Evolutionary conservation across 1,140 invertebrate genomes (phyloP).

Genomic region (Octopus sinensis): DNA sequence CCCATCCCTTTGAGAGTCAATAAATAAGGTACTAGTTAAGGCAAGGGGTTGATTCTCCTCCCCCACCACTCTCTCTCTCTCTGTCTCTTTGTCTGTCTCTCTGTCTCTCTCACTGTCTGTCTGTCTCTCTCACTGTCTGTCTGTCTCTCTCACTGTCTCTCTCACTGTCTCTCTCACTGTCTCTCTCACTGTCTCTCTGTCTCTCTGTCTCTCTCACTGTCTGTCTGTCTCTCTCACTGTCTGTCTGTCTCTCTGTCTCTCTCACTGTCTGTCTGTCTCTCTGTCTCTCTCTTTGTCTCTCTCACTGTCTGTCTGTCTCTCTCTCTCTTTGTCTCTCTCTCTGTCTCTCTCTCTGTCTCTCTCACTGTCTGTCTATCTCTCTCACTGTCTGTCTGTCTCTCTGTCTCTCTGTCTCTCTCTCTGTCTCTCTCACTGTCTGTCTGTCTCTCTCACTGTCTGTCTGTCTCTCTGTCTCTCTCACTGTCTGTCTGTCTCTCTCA

Average conservation of each 20-base stretch:
- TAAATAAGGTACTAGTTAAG: too few relatives aligned
- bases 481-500: conserved; percentile 28
- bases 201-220: background rate
- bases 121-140: background rate
- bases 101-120: background rate
- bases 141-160: background rate
- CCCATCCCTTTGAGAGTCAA: too few relatives aligned
- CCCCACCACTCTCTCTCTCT: background rate
- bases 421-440: background rate
- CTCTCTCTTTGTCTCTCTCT: background rate
- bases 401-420: background rate
- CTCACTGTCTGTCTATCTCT: background rate
- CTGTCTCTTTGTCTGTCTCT: background rate
- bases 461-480: conserved; percentile 14
- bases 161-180: background rate
- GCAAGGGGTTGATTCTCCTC: too few relatives aligned
- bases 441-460: background rate
- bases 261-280: background rate
- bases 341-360: background rate
- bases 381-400: too few relatives aligned
- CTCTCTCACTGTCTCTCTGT: background rate
- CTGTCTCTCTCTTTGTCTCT: background rate
- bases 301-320: too few relatives aligned
- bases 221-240: background rate
- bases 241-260: background rate